Evolutionary conservation across 1,140 invertebrate species (phyloP).

Genomic region (Sinonovacula constricta): DNA sequence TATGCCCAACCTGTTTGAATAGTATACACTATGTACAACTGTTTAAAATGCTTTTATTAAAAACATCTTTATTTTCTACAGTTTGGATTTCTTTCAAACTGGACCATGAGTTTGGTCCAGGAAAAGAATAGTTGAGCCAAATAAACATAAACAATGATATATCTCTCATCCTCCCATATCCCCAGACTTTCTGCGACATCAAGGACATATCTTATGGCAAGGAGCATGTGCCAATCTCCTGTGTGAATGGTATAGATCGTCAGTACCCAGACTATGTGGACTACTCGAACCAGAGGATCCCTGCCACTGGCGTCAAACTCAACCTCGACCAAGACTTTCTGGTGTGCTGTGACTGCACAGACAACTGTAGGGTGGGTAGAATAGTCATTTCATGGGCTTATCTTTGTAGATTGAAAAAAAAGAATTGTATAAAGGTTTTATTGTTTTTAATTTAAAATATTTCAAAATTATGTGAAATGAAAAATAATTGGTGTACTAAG

Average conservation of each 20-base stretch:
- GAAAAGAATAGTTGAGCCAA: neutral
- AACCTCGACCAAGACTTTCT: constrained; percentile 93
- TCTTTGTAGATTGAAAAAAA: no score
- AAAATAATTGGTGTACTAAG: no score
- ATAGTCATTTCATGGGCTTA: no score
- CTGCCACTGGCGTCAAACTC: constrained; percentile 90
- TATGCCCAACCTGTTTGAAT: no score
- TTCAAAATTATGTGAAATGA: no score
- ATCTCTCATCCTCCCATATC: no score
- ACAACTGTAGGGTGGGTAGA: constrained; percentile 89
- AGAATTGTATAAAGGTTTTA: no score
- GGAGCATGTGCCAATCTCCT: constrained; percentile 92
- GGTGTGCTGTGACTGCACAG: constrained; percentile 93
- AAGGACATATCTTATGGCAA: constrained; percentile 88
- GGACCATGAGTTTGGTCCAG: neutral
- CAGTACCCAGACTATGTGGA: constrained; percentile 89
- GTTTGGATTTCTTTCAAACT: neutral
- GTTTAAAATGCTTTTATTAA: no score
- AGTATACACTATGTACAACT: no score
- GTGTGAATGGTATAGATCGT: constrained; percentile 93
- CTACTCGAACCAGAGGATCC: constrained; percentile 91
- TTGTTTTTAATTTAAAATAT: no score
- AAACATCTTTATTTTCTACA: no score
- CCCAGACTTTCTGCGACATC: constrained; percentile 77
- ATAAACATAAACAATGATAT: neutral